Evolutionary conservation across 2,888 invertebrate species (phyloP), one percentile per base, ranked within the genome.

Genomic region (Galerucella pusilla): DNA sequence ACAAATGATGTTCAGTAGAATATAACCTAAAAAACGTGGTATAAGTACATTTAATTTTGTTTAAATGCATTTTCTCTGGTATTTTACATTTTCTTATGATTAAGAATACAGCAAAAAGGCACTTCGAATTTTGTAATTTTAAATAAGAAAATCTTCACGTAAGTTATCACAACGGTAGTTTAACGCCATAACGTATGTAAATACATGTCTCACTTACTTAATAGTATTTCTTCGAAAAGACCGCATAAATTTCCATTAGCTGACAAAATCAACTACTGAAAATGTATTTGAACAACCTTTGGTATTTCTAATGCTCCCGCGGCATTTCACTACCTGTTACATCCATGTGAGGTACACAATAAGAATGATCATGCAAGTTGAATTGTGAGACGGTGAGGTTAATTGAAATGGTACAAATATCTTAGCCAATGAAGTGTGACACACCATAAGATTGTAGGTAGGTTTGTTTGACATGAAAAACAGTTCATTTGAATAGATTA

Each of bases 331-430:
- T 28, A 28, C 42, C 52, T 63, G 61, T 45, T 25, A 70, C 61
- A 63, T 45, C 64, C 16, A 49, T 49, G 16, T 16, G 61, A 71
- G 60, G 57, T 45, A 71, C 14, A 52, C 60, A 71, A 71, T 57
- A 59, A 72, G 66, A 46, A 64, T 66, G 25, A 69, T 57, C 20
- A 16, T 46, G 49, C 14, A 7, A 57, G 65, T 54, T 65, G 65
- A 67, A 72, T 72, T 66, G 66, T 60, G 9, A 16, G 66, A 72
- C 12, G 52, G 11, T 20, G 20, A 11, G 59, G 49, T 72, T 60
- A 66, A 72, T 72, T 72, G 67, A 67, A 60, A 42, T 72, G 66
- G 67, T 49, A 72, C 46, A 66, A 60, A 72, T 67, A 66, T 66
- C 60, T 60, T 16, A 57, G 2, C 57, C 70, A 70, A 70, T 63